A percentile compares a stretch with the other conserved stretches of the same genome.
phyloP scores from a whole-genome alignment of 2,113 vertebrate genomes.

The Castor canadensis region DNA sequence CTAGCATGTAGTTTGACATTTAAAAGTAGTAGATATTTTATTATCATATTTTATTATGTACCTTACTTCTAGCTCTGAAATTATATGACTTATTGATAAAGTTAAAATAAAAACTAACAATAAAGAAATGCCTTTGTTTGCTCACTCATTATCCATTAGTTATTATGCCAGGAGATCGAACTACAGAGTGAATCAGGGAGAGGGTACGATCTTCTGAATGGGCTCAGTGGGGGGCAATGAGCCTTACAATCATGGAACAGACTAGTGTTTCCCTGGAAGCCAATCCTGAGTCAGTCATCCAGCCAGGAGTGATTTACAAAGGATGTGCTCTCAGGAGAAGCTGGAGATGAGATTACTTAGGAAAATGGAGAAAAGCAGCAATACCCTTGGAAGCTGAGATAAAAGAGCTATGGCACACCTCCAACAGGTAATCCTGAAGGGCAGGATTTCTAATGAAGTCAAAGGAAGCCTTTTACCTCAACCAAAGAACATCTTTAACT shows the following conservation, averaged over 20 bases:
- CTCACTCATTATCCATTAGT: neutral
- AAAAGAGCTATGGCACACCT: neutral
- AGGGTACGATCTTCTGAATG: neutral
- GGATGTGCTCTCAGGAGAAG: neutral
- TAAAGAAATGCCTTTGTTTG: neutral
- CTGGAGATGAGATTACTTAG: neutral
- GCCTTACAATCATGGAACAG: neutral
- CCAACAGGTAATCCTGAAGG: neutral
- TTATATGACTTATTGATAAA: neutral
- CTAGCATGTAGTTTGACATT: neutral
- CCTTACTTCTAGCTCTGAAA: neutral
- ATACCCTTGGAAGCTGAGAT: neutral
- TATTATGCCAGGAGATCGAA: neutral
- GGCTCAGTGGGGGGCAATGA: accelerated
- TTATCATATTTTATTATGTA: neutral
- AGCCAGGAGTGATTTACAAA: neutral
- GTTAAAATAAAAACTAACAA: neutral
- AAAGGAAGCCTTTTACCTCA: neutral
- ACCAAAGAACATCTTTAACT: neutral
- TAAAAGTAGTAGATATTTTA: neutral
- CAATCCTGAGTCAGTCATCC: neutral
- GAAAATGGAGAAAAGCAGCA: neutral
- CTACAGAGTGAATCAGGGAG: neutral
- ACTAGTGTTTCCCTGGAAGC: neutral
- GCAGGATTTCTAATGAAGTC: neutral